A percentile compares a stretch with the other conserved stretches of the same genome.
phyloP scores from a whole-genome alignment of 1,140 invertebrate genomes.

The Trichoplusia ni region DNA sequence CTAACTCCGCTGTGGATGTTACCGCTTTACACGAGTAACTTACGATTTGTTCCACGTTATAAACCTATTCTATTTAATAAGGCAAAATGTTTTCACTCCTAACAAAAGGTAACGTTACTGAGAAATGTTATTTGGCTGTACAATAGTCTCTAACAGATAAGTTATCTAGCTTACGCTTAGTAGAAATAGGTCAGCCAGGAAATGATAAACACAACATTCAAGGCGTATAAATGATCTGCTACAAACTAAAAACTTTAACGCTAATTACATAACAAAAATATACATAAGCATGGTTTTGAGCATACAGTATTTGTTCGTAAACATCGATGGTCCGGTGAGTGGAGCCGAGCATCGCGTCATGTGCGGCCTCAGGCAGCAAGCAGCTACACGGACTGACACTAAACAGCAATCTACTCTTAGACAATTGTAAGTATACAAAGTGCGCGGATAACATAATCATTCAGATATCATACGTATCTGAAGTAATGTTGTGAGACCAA shows the following conservation, averaged over 20 bases:
- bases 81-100: too few species aligned
- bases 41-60: too few species aligned
- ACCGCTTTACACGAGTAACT: too few species aligned
- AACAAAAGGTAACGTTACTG: too few species aligned
- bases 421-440: conserved; percentile 27
- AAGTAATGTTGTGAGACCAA: conserved; percentile 56
- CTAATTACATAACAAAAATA: neutral
- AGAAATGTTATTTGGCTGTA: too few species aligned
- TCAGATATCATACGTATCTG: conserved; percentile 66
- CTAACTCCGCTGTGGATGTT: too few species aligned
- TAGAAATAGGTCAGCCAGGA: neutral
- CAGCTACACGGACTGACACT: conserved; percentile 12
- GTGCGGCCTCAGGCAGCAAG: neutral
- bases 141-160: too few species aligned
- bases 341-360: neutral
- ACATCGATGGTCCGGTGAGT: neutral
- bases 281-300: neutral
- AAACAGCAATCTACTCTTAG: conserved; percentile 17
- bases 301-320: neutral
- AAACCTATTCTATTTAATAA: too few species aligned
- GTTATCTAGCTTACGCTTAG: neutral
- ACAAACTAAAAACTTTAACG: neutral
- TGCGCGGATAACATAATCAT: conserved; percentile 57
- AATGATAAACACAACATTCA: too few species aligned
- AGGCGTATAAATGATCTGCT: neutral